phyloP scores from a whole-genome alignment of 2,113 vertebrate genomes.

The Dascyllus trimaculatus region DNA sequence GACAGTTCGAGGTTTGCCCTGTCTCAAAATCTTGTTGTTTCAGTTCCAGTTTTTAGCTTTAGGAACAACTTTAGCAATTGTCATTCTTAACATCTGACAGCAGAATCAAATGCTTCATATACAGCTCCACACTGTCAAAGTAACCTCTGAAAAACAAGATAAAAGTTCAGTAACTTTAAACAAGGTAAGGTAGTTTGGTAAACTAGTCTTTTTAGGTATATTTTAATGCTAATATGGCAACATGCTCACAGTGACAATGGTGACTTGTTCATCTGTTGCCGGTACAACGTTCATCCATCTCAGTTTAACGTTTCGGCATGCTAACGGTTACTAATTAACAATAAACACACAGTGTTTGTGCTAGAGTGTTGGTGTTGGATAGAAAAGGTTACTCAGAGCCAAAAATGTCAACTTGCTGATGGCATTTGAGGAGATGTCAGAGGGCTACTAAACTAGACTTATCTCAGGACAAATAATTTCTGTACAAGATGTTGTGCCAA shows the following conservation, averaged over 20 bases:
- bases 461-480: too few relatives aligned
- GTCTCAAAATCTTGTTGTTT: neutral
- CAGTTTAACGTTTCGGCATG: too few relatives aligned
- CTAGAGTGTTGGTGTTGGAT: too few relatives aligned
- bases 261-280: too few relatives aligned
- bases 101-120: too few relatives aligned
- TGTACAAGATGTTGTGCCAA: neutral
- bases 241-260: too few relatives aligned
- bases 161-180: neutral
- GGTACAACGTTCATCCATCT: too few relatives aligned
- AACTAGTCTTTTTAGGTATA: neutral
- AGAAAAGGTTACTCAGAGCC: too few relatives aligned
- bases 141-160: too few relatives aligned
- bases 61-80: neutral
- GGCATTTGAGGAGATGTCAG: neutral
- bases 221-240: neutral
- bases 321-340: too few relatives aligned
- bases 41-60: constrained; percentile 13
- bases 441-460: neutral
- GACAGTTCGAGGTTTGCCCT: neutral
- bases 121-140: too few relatives aligned
- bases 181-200: neutral
- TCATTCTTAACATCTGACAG: neutral
- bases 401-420: neutral
- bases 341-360: too few relatives aligned